A percentile compares a stretch with the other conserved stretches of the same genome.
These are phyloP conservation scores for Hanleya hanleyi DNA, from an alignment of 2,888 invertebrate species.

Conservation along the genomic window DNA sequence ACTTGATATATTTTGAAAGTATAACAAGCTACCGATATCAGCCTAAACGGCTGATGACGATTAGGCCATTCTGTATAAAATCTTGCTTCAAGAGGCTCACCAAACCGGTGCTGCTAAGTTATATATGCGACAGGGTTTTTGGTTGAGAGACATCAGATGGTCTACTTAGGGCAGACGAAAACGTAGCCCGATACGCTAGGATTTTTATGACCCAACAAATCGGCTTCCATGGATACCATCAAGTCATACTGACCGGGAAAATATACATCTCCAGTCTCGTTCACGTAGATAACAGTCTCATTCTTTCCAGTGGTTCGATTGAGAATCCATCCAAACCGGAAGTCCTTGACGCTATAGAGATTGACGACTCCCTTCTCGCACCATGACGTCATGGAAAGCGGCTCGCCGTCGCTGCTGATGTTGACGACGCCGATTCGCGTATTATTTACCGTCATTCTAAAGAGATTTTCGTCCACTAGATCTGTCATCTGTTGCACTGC, in stretches of 20 bases:
- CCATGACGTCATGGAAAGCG: conserved; percentile 34
- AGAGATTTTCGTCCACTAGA: conserved; percentile 41
- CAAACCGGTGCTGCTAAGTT: too few species aligned
- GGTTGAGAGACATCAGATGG: too few species aligned
- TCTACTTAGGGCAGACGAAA: conserved; percentile 56
- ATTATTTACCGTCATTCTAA: conserved; percentile 53
- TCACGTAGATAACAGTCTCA: conserved; percentile 43
- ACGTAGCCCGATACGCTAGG: conserved; percentile 42
- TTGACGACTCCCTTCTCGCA: conserved; percentile 37
- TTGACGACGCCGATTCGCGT: conserved; percentile 48
- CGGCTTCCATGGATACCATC: conserved; percentile 47
- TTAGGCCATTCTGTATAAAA: too few species aligned
- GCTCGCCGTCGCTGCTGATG: conserved; percentile 25
- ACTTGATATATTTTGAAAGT: too few species aligned
- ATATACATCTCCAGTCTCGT: conserved; percentile 42
- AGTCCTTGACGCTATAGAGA: conserved; percentile 16
- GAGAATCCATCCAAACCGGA: not conserved
- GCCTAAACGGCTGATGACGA: too few species aligned
- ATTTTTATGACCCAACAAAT: conserved; percentile 41
- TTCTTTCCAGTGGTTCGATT: conserved; percentile 24
- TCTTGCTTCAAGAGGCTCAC: too few species aligned
- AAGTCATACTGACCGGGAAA: conserved; percentile 53
- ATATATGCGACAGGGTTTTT: too few species aligned
- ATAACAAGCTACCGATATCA: too few species aligned
- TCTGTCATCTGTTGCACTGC: conserved; percentile 47